A percentile compares a stretch with the other conserved stretches of the same genome.
Conservation (phyloP, 2,888 invertebrate species). For the Congeria kusceri region DNA sequence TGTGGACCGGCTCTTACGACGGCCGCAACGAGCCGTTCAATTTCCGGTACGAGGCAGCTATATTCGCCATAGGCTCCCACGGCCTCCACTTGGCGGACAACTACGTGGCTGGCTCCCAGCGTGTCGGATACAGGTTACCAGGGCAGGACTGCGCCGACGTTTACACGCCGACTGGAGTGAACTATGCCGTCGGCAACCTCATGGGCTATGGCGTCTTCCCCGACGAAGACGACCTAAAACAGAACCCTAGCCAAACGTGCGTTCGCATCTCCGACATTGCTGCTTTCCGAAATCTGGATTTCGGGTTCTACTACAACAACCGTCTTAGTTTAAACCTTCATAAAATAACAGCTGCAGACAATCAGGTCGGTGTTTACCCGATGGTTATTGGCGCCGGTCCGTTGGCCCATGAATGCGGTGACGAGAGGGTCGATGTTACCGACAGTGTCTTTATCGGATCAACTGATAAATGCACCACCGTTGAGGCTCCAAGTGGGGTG, state of each 20-base stretch:
- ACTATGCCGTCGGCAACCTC: constrained; percentile 37
- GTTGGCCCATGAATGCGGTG: constrained; percentile 51
- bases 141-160: constrained; percentile 58
- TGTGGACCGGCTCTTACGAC: constrained; percentile 78
- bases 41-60: constrained; percentile 60
- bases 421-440: constrained; percentile 63
- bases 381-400: constrained; percentile 75
- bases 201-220: constrained; percentile 62
- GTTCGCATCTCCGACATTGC: constrained; percentile 69
- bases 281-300: constrained; percentile 72
- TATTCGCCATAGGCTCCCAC: constrained; percentile 50
- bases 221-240: constrained; percentile 28
- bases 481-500: constrained; percentile 54
- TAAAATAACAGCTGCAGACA: constrained; percentile 71
- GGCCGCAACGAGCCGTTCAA: constrained; percentile 69
- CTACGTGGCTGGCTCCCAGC: constrained; percentile 74
- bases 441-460: constrained; percentile 74
- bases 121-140: constrained; percentile 66
- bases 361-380: constrained; percentile 70
- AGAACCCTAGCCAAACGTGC: constrained; percentile 48
- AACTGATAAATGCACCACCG: constrained; percentile 67
- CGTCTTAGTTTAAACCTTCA: constrained; percentile 47
- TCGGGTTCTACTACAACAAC: constrained; percentile 76
- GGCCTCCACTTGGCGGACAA: constrained; percentile 67
- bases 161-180: neutral